Evolutionary conservation across 1,140 invertebrate species (phyloP), one percentile per base, ranked within the genome.

Genomic region (Nephila pilipes): DNA sequence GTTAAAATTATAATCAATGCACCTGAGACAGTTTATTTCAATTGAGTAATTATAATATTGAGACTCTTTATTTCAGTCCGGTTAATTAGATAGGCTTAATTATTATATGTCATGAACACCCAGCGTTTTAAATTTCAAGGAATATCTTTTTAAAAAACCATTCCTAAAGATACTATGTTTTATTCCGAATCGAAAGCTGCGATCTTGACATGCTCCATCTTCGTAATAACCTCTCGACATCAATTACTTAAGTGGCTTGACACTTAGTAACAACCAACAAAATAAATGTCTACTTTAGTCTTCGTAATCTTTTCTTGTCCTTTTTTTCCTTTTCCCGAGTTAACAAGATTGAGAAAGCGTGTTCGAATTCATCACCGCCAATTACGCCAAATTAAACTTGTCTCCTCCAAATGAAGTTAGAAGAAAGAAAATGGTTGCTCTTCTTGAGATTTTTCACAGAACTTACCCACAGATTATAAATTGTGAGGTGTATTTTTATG

Each of bases 321-420:
- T 69, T 69, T 69, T 69, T 32, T 29, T 2, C 2, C 65, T 2
- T 25, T 18, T n/a, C 32, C 79, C 8, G 79, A 54, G 79, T 46
- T 46, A 85, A 58, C 32, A 85, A 85, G 83, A 55, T 69, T 69
- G 58, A 75, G 63, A 55, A 25, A 83, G 25, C 22, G 87, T 38
- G 20, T 25, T 58, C 32, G 46, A 79, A 90, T 90, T 90, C 69
- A 80, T 79, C 87, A 90, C 38, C 36, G 46, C 55, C 87, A 79
- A 90, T 90, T 90, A 90, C 65, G n/a, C 54, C 69, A 80, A 90
- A 90, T 90, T 90, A 90, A 90, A 69, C 65, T 14, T 32, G 65
- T 69, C 65, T 29, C 25, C 12, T 25, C 65, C 65, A 69, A 69
- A 69, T 25, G 25, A 69, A 69, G 25, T 25, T 32, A 69, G 22